Percentiles rank a stretch among this genome's conserved stretches.
phyloP scores from a whole-genome alignment of 2,888 invertebrate species.

The Drosophila robusta region DNA sequence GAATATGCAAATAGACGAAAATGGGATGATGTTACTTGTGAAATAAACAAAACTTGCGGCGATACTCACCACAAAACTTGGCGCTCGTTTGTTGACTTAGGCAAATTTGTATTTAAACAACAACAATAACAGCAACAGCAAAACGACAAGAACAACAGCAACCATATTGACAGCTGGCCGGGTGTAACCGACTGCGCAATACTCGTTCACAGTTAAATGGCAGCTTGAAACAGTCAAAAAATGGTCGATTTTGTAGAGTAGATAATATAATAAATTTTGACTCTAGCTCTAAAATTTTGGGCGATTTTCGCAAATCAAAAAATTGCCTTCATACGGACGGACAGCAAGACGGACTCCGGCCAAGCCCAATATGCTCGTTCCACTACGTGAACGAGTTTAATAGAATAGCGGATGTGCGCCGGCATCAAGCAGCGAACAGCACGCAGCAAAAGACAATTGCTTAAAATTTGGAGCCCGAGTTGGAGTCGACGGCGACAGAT shows the following conservation, averaged over 20 bases:
- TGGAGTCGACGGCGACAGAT: slow-evolving; percentile 15
- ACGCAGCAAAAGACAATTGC: slow-evolving; percentile 49
- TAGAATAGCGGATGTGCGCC: slow-evolving; percentile 34
- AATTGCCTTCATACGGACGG: too few relatives aligned
- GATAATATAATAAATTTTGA: too few relatives aligned
- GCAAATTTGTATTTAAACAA: slow-evolving; percentile 72
- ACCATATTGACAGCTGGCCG: slow-evolving; percentile 27
- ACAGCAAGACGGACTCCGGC: too few relatives aligned
- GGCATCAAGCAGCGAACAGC: slow-evolving; percentile 5
- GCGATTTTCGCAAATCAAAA: too few relatives aligned
- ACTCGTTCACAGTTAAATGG: too few relatives aligned
- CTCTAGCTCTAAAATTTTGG: too few relatives aligned
- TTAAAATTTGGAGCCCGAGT: slow-evolving; percentile 29
- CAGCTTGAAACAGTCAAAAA: too few relatives aligned
- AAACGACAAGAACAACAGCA: slow-evolving; percentile 16
- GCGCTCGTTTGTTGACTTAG: slow-evolving; percentile 69
- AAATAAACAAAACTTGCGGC: slow-evolving; percentile 65
- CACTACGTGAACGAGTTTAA: not conserved
- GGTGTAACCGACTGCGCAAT: too few relatives aligned
- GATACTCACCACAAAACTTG: slow-evolving; percentile 54
- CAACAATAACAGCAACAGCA: slow-evolving; percentile 31
- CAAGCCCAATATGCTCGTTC: too few relatives aligned
- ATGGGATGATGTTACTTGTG: slow-evolving; percentile 56
- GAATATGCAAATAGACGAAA: slow-evolving; percentile 24
- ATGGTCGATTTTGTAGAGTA: too few relatives aligned